Base-by-base conservation (phyloP, 2,113 vertebrate species). In the Gracilinanus agilis region DNA sequence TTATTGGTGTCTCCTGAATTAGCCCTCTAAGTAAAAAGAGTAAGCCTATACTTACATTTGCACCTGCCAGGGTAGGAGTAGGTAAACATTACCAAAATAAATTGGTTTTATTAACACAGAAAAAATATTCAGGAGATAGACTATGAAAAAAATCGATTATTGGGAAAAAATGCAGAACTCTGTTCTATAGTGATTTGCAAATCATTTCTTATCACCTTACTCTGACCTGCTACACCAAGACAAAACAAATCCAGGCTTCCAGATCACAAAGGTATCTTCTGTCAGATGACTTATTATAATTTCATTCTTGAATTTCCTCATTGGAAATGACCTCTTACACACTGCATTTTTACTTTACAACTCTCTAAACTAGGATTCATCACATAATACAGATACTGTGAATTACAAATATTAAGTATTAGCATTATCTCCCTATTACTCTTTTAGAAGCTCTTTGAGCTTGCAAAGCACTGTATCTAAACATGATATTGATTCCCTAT, bases 71-170 rank as follows among this genome's bases (percentile, higher is more conserved):
- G 1, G 0, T 83, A 8, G n/a, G 21, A 40, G 67, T 40, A 40
- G 67, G 67, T 34, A 40, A 40, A 16, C n/a, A 83, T 83, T 83
- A 83, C n/a, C 67, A 83, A 83, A 83, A 83, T 83, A 83, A 83
- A 83, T 83, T 83, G n/a, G 67, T 83, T 83, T 83, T 83, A 83
- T 83, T 83, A 83, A 34, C 67, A 40, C 19, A 40, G 34, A 40
- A 83, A 83, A 83, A 83, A 34, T 83, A 7, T 83, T 83, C 67
- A 40, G 67, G 34, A 23, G 67, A 40, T 83, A 83, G 34, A 83
- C n/a, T n/a, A 83, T 40, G 67, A 83, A 83, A 83, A 83, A 83
- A 83, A 83, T 83, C 34, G 67, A 83, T 83, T 83, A 83, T 83
- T 83, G 67, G 67, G 40, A 83, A 83, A 83, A 83, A 19, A 3